A percentile compares a stretch with the other conserved stretches of the same genome.
Evolutionary conservation across 2,113 vertebrate species (phyloP).

Genomic region (Malurus alboscapulatus): DNA sequence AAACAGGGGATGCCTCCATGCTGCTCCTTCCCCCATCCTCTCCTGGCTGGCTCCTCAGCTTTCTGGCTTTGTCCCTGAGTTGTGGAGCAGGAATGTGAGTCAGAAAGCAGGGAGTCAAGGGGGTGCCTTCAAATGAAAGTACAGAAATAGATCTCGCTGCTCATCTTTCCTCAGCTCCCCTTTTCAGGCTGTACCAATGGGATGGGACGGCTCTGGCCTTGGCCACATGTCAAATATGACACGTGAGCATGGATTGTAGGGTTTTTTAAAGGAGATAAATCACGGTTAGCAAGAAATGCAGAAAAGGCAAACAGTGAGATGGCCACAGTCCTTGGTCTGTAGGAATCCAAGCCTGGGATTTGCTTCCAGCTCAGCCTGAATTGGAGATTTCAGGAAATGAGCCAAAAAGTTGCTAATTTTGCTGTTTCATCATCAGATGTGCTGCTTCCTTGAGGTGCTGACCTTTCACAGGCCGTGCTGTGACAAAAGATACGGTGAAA

Average conservation of each 20-base stretch:
- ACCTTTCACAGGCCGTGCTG: neutral
- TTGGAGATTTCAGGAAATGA: neutral
- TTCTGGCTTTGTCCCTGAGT: neutral
- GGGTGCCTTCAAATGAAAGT: neutral
- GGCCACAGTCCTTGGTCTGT: neutral
- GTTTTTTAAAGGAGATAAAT: neutral
- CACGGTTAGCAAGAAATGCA: neutral
- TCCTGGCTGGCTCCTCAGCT: neutral
- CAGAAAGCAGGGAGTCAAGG: constrained; percentile 8
- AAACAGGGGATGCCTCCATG: neutral
- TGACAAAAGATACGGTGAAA: neutral
- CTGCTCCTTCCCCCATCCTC: neutral
- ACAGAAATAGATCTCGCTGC: constrained; percentile 1
- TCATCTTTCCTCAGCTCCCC: neutral
- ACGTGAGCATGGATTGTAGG: neutral
- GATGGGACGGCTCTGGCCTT: constrained; percentile 1
- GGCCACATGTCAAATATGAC: neutral
- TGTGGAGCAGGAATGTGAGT: neutral
- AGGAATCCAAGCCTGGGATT: neutral
- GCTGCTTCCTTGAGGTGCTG: neutral
- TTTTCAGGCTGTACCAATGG: neutral
- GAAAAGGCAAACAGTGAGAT: neutral
- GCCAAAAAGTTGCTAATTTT: neutral
- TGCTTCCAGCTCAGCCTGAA: neutral
- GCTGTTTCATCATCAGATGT: neutral